Base-by-base conservation (phyloP, 1,140 invertebrate species). In the Ganaspis sp. region DNA sequence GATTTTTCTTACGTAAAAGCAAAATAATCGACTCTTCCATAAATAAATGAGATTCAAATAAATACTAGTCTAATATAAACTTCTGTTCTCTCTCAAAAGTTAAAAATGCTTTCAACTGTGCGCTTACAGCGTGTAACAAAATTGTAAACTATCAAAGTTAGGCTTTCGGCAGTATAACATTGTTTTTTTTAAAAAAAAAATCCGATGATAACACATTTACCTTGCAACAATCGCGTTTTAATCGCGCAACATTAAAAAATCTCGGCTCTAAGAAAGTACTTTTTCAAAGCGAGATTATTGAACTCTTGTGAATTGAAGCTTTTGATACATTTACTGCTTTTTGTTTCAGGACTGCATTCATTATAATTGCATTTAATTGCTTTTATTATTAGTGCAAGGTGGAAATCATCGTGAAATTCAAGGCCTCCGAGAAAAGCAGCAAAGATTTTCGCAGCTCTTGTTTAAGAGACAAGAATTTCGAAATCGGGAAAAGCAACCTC, bases 401-500 rank as follows among this genome's bases (percentile, higher is more conserved):
- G 54, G 21, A 29, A 64, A 64, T 64, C 23, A n/a, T 64, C 23
- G 23, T 5, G 58, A 12, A 26, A 64, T 64, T 34, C 58, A 64
- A 26, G 58, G 23, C 54, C 54, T 64, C 23, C 9, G 21, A 26
- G 23, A 64, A 23, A 64, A 23, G 9, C 21, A 26, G 54, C 21
- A 23, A 26, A 26, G 23, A 64, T 29, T 26, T 11, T 26, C 42
- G 38, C 1, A 40, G 12, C 11, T 3, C 12, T 64, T 11, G 2
- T 76, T 69, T 74, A 75, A 34, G 73, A 72, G 75, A 95, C 91
- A 58, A 96, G 92, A 78, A 97, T 91, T 91, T 97, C 95, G 84
- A 94, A 97, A 34, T 96, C 94, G 26, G 92, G 90, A 88, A 94
- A 95, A n/a, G 93, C 92, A 23, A 96, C 73, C 87, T 96, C 94